A percentile compares a stretch with the other conserved stretches of the same genome.
Evolutionary conservation across 1,140 invertebrate genomes (phyloP).

Genomic region (Drosophila parvula): DNA sequence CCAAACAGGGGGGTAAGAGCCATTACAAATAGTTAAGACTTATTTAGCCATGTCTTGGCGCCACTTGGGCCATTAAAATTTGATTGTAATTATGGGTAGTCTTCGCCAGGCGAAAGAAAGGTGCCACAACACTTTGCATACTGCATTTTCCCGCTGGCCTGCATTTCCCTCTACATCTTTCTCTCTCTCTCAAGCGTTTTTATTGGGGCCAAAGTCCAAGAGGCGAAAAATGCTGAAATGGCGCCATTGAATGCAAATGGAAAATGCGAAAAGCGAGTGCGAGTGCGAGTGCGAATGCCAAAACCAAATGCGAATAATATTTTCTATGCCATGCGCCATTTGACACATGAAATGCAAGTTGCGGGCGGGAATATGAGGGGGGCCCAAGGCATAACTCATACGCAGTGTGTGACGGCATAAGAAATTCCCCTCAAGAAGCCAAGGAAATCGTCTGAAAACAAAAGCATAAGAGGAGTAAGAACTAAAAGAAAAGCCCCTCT

Average conservation of each 20-base stretch:
- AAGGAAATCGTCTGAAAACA: slow-evolving; percentile 8
- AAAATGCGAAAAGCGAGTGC: slow-evolving; percentile 50
- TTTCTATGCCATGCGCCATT: slow-evolving; percentile 76
- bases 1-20: slow-evolving; percentile 4
- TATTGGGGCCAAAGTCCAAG: slow-evolving; percentile 73
- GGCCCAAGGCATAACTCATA: slow-evolving; percentile 68
- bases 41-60: slow-evolving; percentile 65
- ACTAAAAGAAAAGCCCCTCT: neutral
- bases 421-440: slow-evolving; percentile 27
- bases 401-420: slow-evolving; percentile 68
- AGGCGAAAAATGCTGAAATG: slow-evolving; percentile 59
- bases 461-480: neutral
- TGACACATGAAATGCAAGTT: slow-evolving; percentile 58
- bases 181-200: slow-evolving; percentile 23
- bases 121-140: slow-evolving; percentile 54
- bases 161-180: neutral
- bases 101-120: slow-evolving; percentile 29
- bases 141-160: slow-evolving; percentile 1
- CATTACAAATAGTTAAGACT: slow-evolving; percentile 39
- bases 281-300: slow-evolving; percentile 16
- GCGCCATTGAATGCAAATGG: slow-evolving; percentile 62
- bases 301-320: slow-evolving; percentile 57
- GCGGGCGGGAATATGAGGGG: neutral
- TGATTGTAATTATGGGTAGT: slow-evolving; percentile 49
- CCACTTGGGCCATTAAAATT: slow-evolving; percentile 53